Base-by-base conservation (phyloP, 1,140 invertebrate genomes). In the Drosophila oshimai region DNA sequence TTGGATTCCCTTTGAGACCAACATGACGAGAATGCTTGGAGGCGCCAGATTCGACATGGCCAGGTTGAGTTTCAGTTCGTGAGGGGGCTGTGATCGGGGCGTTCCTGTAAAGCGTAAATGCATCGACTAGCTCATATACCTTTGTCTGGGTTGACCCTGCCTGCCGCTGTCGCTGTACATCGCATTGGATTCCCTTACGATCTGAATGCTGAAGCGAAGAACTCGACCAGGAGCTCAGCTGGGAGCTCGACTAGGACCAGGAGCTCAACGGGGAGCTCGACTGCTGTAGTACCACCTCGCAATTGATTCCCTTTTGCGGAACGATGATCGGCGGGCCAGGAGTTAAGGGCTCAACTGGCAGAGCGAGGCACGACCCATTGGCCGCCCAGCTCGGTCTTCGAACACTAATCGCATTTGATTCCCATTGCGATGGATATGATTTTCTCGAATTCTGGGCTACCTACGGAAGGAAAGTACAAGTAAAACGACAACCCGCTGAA, bases 321-420 rank as follows among this genome's bases (percentile, higher is more conserved):
- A 61, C 79, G 80, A 34, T 86, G 80, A 87, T 72, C 75, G 80
- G 41, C 67, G 75, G 55, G 84, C 80, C 80, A 86, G 80, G 80
- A 86, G 80, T 87, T 80, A 67, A 58, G 76, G 67, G 54, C 80
- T 86, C 80, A 86, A 86, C 80, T 86, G 80, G 80, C 81, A 41
- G 45, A 86, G 74, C 80, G 36, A 58, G 65, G 62, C 61, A 34
- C 50, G 53, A 61, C 74, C 12, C 77, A 60, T 28, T 41, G 53
- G 34, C 50, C 61, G 67, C 71, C 67, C 61, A 69, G 83, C 68
- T 69, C 55, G 41, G 67, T 72, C 80, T 76, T 87, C 73, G 73
- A 81, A 87, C 81, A 87, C 81, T 88, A 81, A 87, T 87, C 81
- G 81, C 81, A 80, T 77, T 87, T 87, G 81, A 81, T 87, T 87